phyloP scores from a whole-genome alignment of 2,888 invertebrate species.

The Trissolcus japonicus region DNA sequence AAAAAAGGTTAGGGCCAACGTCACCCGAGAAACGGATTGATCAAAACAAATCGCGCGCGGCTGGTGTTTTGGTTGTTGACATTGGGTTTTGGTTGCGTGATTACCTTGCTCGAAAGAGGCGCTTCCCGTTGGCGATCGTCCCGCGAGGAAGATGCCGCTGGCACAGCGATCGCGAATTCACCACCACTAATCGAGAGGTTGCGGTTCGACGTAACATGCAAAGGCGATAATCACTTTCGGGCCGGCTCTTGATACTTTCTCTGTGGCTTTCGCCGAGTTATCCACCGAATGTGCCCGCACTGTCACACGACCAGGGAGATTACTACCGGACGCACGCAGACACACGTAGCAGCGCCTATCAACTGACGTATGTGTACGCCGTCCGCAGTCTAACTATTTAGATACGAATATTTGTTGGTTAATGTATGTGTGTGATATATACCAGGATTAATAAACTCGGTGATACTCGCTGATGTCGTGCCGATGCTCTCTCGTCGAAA shows the following conservation, averaged over 20 bases:
- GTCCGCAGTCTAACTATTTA: not conserved
- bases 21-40: constrained; percentile 21
- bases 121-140: constrained; percentile 38
- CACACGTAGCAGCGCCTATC: constrained; percentile 25
- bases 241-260: constrained; percentile 24
- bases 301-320: constrained; percentile 42
- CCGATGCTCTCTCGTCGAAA: constrained; percentile 16
- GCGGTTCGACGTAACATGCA: constrained; percentile 57
- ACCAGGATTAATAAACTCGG: not conserved
- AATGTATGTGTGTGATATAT: too few species aligned
- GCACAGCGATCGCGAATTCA: constrained; percentile 53
- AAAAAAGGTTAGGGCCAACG: constrained; percentile 4
- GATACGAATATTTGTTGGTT: too few species aligned
- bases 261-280: constrained; percentile 38
- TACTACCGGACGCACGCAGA: constrained; percentile 26
- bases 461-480: not conserved
- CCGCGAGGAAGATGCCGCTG: constrained; percentile 45
- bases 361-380: constrained; percentile 20
- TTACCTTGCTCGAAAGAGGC: constrained; percentile 48
- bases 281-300: constrained; percentile 53
- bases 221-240: constrained; percentile 47
- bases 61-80: constrained; percentile 25
- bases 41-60: constrained; percentile 24
- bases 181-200: constrained; percentile 46
- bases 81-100: constrained; percentile 10